Conservation (phyloP, 2,113 vertebrate species). For the Lophotis ruficrista region DNA sequence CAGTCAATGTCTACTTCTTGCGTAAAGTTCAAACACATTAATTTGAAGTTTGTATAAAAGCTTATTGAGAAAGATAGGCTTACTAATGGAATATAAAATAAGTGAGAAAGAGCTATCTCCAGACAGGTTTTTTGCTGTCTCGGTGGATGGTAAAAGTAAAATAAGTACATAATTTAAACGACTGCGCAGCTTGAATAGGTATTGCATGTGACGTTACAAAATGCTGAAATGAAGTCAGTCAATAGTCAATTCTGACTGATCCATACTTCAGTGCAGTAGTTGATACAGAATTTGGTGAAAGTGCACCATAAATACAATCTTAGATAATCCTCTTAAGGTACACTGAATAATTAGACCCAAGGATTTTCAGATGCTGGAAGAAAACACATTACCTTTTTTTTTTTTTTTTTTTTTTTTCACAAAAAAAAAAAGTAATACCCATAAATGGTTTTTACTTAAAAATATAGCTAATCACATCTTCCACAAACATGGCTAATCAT, state of each 20-base stretch:
- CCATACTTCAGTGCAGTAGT: neutral
- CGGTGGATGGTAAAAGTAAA: neutral
- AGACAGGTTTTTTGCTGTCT: neutral
- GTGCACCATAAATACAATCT: neutral
- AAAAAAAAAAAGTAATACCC: too few species aligned
- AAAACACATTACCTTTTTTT: neutral
- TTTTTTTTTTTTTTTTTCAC: too few species aligned
- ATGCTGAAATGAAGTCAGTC: neutral
- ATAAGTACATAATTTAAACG: neutral
- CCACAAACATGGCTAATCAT: neutral
- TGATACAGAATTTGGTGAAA: neutral
- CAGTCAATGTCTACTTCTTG: neutral
- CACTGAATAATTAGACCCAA: neutral
- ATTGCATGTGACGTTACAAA: neutral
- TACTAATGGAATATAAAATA: constrained; percentile 29
- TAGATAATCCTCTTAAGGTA: neutral
- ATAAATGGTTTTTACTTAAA: neutral
- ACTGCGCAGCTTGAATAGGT: neutral
- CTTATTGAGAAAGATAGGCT: neutral
- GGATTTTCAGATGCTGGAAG: neutral
- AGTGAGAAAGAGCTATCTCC: neutral
- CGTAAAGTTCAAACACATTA: constrained; percentile 14
- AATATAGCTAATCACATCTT: neutral
- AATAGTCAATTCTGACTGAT: neutral
- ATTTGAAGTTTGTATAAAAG: constrained; percentile 37